Percentiles rank a stretch among this genome's conserved stretches.
Evolutionary conservation across 2,113 vertebrate genomes (phyloP).

Genomic region (Paradisaea rubra): DNA sequence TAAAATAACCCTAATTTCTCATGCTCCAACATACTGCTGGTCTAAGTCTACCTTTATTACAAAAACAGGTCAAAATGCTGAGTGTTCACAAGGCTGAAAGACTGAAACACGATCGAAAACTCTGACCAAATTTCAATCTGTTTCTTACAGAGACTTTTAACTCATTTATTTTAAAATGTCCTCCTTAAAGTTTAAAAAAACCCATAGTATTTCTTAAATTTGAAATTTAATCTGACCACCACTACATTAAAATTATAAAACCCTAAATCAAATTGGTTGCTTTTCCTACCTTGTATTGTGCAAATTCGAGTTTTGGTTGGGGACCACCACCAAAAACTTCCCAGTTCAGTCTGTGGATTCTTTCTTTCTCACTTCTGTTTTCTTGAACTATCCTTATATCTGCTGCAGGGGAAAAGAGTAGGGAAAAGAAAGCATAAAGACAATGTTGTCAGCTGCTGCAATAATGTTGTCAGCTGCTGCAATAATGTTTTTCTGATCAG

Average conservation of each 20-base stretch:
- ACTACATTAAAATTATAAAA: neutral
- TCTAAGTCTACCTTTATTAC: neutral
- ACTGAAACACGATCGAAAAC: neutral
- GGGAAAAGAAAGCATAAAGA: neutral
- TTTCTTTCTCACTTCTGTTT: conserved; percentile 71
- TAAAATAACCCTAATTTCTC: neutral
- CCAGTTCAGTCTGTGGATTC: conserved; percentile 70
- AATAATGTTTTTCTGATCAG: neutral
- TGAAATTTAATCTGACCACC: neutral
- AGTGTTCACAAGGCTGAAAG: neutral
- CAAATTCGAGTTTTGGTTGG: conserved; percentile 82
- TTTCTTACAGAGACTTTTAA: neutral
- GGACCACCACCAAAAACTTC: conserved; percentile 78
- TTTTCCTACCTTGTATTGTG: conserved; percentile 80
- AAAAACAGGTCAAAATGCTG: neutral
- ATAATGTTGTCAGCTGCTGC: neutral
- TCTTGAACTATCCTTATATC: conserved; percentile 78
- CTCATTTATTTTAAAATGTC: neutral
- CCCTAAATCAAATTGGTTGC: neutral
- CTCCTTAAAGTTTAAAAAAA: neutral
- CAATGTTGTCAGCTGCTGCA: neutral
- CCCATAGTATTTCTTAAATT: neutral
- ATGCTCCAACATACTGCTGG: neutral
- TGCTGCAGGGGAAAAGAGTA: neutral
- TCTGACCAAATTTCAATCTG: neutral